Percentiles rank a stretch among this genome's conserved stretches.
Conservation (phyloP, 2,113 vertebrate species). For the Takifugu flavidus region DNA sequence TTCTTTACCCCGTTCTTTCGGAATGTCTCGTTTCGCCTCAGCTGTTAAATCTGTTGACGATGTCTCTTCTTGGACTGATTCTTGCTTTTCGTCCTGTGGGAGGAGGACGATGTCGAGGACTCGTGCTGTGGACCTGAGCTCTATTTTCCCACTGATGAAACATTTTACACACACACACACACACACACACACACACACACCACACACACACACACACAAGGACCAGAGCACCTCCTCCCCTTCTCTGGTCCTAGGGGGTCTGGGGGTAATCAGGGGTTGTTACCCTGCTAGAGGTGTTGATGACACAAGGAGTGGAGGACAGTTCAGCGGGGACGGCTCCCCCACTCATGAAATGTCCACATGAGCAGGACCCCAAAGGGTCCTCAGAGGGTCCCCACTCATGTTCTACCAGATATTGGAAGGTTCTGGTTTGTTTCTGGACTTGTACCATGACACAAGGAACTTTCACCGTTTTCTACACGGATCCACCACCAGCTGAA, state of each 20-base stretch:
- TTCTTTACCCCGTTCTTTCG: background rate
- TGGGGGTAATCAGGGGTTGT: too few species aligned
- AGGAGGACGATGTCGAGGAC: background rate
- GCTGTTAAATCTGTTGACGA: constrained; percentile 40
- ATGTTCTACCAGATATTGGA: constrained; percentile 7
- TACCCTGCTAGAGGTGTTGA: too few species aligned
- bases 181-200: background rate
- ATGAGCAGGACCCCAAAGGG: too few species aligned
- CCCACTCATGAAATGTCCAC: too few species aligned
- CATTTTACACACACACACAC: background rate
- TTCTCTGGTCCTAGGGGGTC: too few species aligned
- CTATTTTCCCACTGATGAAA: background rate
- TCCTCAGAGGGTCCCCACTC: background rate
- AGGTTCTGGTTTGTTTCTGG: background rate
- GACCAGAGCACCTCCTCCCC: constrained; percentile 3
- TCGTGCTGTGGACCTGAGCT: background rate
- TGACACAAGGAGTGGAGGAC: too few species aligned
- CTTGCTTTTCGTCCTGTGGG: background rate
- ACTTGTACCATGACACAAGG: constrained; percentile 5
- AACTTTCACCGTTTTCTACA: constrained; percentile 8
- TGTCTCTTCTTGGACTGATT: constrained; percentile 55
- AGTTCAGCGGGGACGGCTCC: too few species aligned
- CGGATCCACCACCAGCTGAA: constrained; percentile 18
- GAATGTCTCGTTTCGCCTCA: background rate
- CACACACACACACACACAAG: constrained; percentile 1